These are phyloP conservation scores for Gandaritis pyraliata DNA, from an alignment of 2,888 invertebrate species.

Conservation along the genomic window DNA sequence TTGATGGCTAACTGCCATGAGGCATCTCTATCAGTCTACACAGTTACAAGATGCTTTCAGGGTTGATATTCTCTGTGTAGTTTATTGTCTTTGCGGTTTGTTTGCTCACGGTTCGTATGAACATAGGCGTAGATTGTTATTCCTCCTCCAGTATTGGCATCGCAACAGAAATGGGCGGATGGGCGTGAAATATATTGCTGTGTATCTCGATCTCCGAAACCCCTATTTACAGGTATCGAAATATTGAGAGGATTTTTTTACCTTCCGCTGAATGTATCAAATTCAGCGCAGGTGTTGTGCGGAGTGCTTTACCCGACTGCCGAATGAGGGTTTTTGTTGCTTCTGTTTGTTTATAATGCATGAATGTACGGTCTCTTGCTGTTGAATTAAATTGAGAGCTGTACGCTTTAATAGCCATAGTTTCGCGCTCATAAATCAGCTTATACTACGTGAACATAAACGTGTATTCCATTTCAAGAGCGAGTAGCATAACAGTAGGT, in stretches of 20 bases:
- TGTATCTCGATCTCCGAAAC: conserved; percentile 67
- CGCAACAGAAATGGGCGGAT: conserved; percentile 52
- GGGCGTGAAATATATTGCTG: conserved; percentile 62
- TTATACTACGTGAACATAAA: conserved; percentile 8
- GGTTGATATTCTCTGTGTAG: neutral
- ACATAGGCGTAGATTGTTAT: conserved; percentile 11
- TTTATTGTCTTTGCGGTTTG: neutral
- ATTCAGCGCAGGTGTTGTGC: conserved; percentile 34
- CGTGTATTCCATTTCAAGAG: conserved; percentile 1
- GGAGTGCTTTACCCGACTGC: conserved; percentile 23
- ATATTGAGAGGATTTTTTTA: conserved; percentile 63
- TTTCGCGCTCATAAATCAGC: conserved; percentile 3
- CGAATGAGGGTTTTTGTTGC: conserved; percentile 18
- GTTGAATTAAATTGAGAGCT: conserved; percentile 9
- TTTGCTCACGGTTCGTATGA: conserved; percentile 5
- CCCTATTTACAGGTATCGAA: conserved; percentile 72
- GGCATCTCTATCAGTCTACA: neutral
- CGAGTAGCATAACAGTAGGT: neutral
- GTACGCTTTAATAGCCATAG: conserved; percentile 16
- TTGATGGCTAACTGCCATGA: neutral
- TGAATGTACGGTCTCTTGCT: conserved; percentile 18
- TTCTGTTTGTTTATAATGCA: conserved; percentile 27
- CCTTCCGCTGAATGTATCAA: conserved; percentile 52
- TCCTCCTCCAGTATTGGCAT: conserved; percentile 27
- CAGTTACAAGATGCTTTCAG: neutral